Conservation (phyloP, 2,888 invertebrate species). For the Lasioglossum malachurum region DNA sequence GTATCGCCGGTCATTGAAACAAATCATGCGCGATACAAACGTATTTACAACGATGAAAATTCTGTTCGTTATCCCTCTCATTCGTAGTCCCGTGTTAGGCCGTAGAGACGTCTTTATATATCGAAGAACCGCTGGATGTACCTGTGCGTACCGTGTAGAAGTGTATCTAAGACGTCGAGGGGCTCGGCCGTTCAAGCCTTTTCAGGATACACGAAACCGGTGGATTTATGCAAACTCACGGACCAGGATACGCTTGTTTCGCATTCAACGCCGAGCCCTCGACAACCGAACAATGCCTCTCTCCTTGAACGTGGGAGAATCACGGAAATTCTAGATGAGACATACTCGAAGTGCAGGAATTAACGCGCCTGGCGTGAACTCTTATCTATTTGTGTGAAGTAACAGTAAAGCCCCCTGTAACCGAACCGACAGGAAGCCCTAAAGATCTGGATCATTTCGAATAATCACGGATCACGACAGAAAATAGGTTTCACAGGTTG, state of each 20-base stretch:
- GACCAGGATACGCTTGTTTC: slow-evolving; percentile 48
- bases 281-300: slow-evolving; percentile 47
- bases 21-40: slow-evolving; percentile 41
- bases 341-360: slow-evolving; percentile 42
- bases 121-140: slow-evolving; percentile 26
- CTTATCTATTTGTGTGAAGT: slow-evolving; percentile 9
- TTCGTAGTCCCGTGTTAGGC: slow-evolving; percentile 28
- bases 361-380: slow-evolving; percentile 48
- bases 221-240: slow-evolving; percentile 55
- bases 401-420: background rate
- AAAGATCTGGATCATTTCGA: background rate
- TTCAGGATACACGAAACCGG: slow-evolving; percentile 38
- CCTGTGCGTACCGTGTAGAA: background rate
- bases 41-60: slow-evolving; percentile 40
- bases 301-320: slow-evolving; percentile 62
- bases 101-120: slow-evolving; percentile 40
- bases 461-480: background rate
- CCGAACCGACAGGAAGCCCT: background rate
- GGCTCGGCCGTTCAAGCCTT: slow-evolving; percentile 14
- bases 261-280: slow-evolving; percentile 24
- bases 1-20: slow-evolving; percentile 40
- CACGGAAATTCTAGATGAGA: slow-evolving; percentile 57
- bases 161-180: background rate
- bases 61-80: slow-evolving; percentile 41
- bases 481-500: background rate